Conservation (phyloP, 2,888 invertebrate species). For the Drosophila multiciliata region DNA sequence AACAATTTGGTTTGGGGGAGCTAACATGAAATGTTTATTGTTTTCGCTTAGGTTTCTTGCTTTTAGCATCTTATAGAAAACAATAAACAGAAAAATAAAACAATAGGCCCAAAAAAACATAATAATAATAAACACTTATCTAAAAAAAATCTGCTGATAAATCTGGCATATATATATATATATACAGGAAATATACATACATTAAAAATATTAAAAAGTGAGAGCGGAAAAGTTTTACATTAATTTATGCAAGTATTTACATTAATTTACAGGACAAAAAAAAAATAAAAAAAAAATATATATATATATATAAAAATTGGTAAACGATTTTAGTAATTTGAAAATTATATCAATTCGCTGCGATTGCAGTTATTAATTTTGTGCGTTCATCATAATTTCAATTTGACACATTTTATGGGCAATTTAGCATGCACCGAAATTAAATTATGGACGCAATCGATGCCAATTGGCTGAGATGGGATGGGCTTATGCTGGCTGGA, state of each 20-base stretch:
- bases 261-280: background rate
- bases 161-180: background rate
- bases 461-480: background rate
- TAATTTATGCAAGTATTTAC: background rate
- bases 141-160: background rate
- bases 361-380: slow-evolving; percentile 35
- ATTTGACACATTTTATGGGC: slow-evolving; percentile 61
- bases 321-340: background rate
- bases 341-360: slow-evolving; percentile 15
- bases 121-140: background rate
- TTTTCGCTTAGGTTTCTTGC: background rate
- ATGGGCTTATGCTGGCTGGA: background rate
- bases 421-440: slow-evolving; percentile 54
- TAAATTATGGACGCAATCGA: slow-evolving; percentile 34
- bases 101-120: background rate
- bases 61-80: background rate
- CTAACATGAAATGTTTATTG: background rate
- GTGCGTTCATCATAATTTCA: slow-evolving; percentile 52
- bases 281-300: too few species aligned
- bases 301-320: background rate
- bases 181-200: background rate
- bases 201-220: background rate
- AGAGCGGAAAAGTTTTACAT: background rate
- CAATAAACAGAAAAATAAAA: background rate
- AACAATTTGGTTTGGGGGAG: background rate